Evolutionary conservation across 1,140 invertebrate species (phyloP).

Genomic region (Thaumatotibia leucotreta): DNA sequence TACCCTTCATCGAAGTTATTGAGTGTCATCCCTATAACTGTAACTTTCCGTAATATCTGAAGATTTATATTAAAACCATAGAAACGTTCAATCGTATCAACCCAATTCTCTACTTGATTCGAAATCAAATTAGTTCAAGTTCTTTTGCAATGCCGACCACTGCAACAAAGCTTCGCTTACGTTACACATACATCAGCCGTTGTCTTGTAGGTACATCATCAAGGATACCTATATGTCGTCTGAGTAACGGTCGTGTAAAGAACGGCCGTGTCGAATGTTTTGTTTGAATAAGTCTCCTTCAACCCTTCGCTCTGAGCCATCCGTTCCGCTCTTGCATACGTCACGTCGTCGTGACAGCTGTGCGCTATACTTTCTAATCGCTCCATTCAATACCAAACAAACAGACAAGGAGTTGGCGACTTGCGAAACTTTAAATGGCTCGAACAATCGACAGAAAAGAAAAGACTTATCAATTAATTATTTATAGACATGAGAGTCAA

Average conservation of each 20-base stretch:
- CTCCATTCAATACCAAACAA: constrained; percentile 64
- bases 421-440: constrained; percentile 59
- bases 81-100: neutral
- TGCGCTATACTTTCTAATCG: constrained; percentile 69
- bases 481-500: constrained; percentile 42
- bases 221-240: constrained; percentile 26
- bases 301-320: constrained; percentile 62
- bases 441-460: constrained; percentile 51
- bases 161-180: neutral
- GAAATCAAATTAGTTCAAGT: neutral
- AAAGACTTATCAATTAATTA: constrained; percentile 61
- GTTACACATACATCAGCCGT: constrained; percentile 12
- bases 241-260: constrained; percentile 46
- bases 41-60: too few species aligned
- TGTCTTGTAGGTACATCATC: constrained; percentile 17
- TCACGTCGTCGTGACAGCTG: constrained; percentile 72
- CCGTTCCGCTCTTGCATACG: constrained; percentile 67
- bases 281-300: constrained; percentile 61
- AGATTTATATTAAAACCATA: neutral
- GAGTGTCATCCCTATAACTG: constrained; percentile 21
- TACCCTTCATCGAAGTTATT: constrained; percentile 36
- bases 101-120: neutral
- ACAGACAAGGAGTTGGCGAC: constrained; percentile 49
- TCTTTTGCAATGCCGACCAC: neutral
- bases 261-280: constrained; percentile 63